Evolutionary conservation across 2,113 vertebrate genomes (phyloP).

Genomic region (Myotis davidii): DNA sequence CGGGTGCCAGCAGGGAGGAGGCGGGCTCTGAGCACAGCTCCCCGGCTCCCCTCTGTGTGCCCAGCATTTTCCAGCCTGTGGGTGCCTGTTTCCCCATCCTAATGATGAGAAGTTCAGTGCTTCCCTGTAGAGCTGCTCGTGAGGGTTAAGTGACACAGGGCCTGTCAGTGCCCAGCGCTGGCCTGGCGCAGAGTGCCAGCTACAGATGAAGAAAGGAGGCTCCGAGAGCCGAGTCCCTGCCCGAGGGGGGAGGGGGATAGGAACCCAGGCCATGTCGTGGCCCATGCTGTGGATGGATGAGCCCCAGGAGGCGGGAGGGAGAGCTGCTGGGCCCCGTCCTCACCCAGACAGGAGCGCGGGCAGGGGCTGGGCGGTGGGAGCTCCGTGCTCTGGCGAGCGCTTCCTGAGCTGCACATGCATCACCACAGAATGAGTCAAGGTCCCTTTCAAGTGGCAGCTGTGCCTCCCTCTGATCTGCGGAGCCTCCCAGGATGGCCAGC

Average conservation of each 20-base stretch:
- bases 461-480: constrained; percentile 51
- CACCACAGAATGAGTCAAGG: constrained; percentile 68
- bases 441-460: constrained; percentile 61
- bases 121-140: not conserved
- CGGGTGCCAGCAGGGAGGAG: not conserved
- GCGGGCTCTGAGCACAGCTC: not conserved
- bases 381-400: not conserved
- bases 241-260: rapidly evolving
- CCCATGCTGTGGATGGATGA: rapidly evolving
- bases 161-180: not conserved
- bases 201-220: not conserved
- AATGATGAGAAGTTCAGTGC: not conserved
- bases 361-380: not conserved
- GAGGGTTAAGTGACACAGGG: not conserved
- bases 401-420: constrained; percentile 62
- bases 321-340: not conserved
- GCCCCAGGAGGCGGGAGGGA: rapidly evolving
- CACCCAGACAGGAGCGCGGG: not conserved
- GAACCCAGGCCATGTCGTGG: not conserved
- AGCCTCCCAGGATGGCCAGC: constrained; percentile 33
- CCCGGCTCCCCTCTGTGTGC: rapidly evolving
- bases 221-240: not conserved
- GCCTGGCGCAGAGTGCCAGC: rapidly evolving
- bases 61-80: not conserved
- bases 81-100: constrained; percentile 6